phyloP scores from a whole-genome alignment of 2,797 vertebrate genomes.

The Intellagama lesueurii region DNA sequence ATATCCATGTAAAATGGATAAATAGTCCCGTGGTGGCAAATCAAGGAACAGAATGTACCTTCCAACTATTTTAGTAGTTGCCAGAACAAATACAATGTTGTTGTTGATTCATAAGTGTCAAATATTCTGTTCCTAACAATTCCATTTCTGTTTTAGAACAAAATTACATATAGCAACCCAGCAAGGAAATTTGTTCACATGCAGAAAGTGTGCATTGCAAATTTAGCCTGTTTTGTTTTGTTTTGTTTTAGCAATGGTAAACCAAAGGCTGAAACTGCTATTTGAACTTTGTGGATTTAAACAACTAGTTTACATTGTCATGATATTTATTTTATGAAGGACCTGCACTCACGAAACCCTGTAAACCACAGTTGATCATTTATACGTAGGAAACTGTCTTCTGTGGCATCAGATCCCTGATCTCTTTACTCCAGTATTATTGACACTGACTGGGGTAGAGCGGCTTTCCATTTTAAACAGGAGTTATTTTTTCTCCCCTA shows the following conservation, averaged over 20 bases:
- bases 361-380: neutral
- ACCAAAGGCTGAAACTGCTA: neutral
- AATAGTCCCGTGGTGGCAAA: neutral
- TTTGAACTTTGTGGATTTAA: neutral
- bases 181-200: neutral
- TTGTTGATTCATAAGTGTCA: neutral
- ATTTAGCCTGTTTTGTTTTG: neutral
- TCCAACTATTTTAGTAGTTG: neutral
- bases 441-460: neutral
- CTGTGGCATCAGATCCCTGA: neutral
- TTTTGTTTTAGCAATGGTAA: neutral
- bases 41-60: neutral
- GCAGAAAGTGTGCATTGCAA: neutral
- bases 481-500: neutral
- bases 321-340: neutral
- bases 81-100: neutral
- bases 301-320: neutral
- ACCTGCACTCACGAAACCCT: neutral
- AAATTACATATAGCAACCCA: neutral
- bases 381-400: neutral
- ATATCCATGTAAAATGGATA: neutral
- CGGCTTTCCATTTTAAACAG: too few species aligned
- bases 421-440: neutral
- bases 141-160: slow-evolving; percentile 5
- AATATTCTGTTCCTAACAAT: neutral